A percentile compares a stretch with the other conserved stretches of the same genome.
Conservation (phyloP, 1,140 invertebrate genomes). For the Drosophila serrata region DNA sequence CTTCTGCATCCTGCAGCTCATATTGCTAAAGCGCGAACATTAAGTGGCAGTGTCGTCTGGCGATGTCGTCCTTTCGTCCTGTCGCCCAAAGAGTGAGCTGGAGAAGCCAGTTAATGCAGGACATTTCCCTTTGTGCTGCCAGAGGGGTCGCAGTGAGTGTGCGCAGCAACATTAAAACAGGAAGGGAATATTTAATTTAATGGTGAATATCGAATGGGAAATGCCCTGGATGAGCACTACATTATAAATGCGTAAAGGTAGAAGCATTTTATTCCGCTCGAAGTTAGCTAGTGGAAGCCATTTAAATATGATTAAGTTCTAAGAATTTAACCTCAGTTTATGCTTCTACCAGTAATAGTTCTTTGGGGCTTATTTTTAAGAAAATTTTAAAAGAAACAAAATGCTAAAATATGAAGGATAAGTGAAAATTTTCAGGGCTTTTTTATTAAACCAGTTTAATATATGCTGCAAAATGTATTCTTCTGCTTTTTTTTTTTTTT, state of each 20-base stretch:
- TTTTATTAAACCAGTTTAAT: too few species aligned
- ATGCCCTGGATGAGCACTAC: conserved; percentile 9
- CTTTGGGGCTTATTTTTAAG: too few species aligned
- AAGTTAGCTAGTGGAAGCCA: background rate
- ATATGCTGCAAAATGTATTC: too few species aligned
- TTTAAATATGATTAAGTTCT: background rate
- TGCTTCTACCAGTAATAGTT: too few species aligned
- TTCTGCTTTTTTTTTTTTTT: too few species aligned
- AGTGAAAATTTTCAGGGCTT: too few species aligned
- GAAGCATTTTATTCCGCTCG: background rate
- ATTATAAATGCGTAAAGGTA: background rate
- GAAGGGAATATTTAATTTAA: conserved; percentile 23
- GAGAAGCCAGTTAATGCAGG: conserved; percentile 31
- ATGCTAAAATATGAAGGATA: too few species aligned
- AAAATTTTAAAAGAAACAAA: too few species aligned
- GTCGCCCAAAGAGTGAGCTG: conserved; percentile 1
- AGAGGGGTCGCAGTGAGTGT: background rate
- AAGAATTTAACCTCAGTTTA: too few species aligned
- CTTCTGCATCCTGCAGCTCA: conserved; percentile 40
- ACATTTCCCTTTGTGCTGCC: conserved; percentile 23
- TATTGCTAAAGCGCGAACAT: conserved; percentile 74
- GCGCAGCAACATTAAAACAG: conserved; percentile 40
- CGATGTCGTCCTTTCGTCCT: conserved; percentile 61
- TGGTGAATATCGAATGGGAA: conserved; percentile 19
- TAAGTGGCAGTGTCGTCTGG: conserved; percentile 69